Evolutionary conservation across 1,140 invertebrate genomes (phyloP), one percentile per base, ranked within the genome.

Genomic region (Steinernema feltiae): DNA sequence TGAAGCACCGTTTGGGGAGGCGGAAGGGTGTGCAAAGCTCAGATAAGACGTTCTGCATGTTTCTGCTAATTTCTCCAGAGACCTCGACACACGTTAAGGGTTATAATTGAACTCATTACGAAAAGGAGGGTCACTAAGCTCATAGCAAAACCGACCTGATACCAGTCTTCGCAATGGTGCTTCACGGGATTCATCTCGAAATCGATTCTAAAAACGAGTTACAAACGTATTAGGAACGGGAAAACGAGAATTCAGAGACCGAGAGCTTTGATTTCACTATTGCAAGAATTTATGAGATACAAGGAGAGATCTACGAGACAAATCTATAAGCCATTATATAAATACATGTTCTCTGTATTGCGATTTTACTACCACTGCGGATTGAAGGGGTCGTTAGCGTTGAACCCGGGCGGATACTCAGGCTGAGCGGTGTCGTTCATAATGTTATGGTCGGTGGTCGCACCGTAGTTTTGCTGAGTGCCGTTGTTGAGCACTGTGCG

Each of bases 361-460:
- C 53, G 21, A 27, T 27, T 29, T 24, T 1, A 32, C 82, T 83
- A 85, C 83, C 83, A 85, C 71, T 82, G 74, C 7, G 84, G 84
- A 83, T 85, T 85, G 27, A 85, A 73, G 31, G 83, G 83, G 35
- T 85, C 83, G 27, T 71, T 71, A 48, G 46, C 41, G 70, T 53
- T 71, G 70, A 73, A 79, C 41, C 79, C 75, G 7, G 80, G 71
- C 0, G 75, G 75, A 71, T 48, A 75, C 29, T 79, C 32, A 74
- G 71, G 41, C 74, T 80, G 78, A n/a, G 73, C 21, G 12, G 70
- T 18, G 30, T 77, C 63, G 76, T 77, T 72, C 1, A 78, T 32
- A 30, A 41, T 32, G 70, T 79, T 77, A 29, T 53, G 71, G 29
- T 81, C 73, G 53, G 24, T 21, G 70, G 81, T 70, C 17, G 41